A percentile compares a stretch with the other conserved stretches of the same genome.
Conservation (phyloP, 1,140 invertebrate genomes). For the Acromyrmex heyeri region DNA sequence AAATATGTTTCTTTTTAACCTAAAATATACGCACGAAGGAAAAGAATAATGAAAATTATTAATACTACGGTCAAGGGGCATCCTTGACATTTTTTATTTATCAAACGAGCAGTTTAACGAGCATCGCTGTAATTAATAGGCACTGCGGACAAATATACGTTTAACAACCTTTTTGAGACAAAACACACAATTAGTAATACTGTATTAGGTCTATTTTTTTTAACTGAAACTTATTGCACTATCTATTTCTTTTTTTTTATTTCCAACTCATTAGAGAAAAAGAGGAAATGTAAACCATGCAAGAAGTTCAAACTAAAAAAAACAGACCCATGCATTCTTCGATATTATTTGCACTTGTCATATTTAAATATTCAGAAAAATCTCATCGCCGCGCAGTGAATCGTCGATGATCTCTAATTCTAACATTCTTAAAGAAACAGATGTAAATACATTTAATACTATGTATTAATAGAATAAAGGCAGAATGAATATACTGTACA, state of each 20-base stretch:
- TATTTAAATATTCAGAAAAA: slow-evolving; percentile 24
- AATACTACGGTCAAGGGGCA: not conserved
- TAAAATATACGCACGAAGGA: not conserved
- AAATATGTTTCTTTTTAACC: not conserved
- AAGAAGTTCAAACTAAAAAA: no score
- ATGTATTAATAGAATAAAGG: slow-evolving; percentile 1
- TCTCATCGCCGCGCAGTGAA: not conserved
- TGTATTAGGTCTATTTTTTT: no score
- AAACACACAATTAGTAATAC: slow-evolving; percentile 5
- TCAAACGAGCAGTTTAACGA: slow-evolving; percentile 9
- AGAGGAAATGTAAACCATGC: no score
- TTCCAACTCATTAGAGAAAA: no score
- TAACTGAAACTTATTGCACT: no score
- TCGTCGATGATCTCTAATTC: slow-evolving; percentile 1
- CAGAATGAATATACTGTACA: slow-evolving; percentile 43
- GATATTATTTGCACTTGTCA: slow-evolving; percentile 15
- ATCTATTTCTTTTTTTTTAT: no score
- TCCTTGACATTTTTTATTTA: slow-evolving; percentile 7
- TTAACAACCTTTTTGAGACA: not conserved
- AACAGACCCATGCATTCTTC: not conserved
- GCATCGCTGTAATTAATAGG: slow-evolving; percentile 29
- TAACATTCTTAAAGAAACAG: slow-evolving; percentile 7
- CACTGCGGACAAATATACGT: slow-evolving; percentile 23
- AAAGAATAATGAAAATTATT: not conserved
- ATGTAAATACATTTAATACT: slow-evolving; percentile 4